phyloP scores from a whole-genome alignment of 92 coral and sea anemone genomes.

The Pocillopora grandis region DNA sequence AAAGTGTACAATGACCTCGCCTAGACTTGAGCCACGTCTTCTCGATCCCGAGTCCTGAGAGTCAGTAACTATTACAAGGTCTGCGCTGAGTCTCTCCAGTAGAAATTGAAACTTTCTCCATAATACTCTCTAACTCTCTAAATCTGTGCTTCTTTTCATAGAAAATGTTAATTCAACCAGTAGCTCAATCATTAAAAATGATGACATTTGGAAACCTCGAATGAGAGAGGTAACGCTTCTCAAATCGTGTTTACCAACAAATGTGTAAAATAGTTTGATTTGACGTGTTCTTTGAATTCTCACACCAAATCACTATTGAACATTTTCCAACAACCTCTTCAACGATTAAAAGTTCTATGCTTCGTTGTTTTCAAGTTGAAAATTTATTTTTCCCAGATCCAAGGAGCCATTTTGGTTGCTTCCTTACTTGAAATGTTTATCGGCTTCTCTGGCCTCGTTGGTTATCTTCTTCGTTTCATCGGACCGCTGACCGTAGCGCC shows the following conservation, averaged over 20 bases:
- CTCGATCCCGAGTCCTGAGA: too few species aligned
- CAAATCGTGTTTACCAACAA: too few species aligned
- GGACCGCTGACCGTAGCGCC: slow-evolving; percentile 95
- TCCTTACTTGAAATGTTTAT: slow-evolving; percentile 79
- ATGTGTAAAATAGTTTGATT: too few species aligned
- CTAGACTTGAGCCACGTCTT: too few species aligned
- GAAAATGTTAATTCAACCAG: slow-evolving; percentile 10
- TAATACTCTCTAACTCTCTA: not conserved
- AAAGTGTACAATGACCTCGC: too few species aligned
- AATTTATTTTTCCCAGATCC: slow-evolving; percentile 58
- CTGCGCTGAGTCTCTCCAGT: not conserved
- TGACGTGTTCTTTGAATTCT: too few species aligned
- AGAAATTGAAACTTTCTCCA: not conserved
- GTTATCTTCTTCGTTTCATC: slow-evolving; percentile 85
- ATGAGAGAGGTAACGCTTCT: slow-evolving; percentile 75
- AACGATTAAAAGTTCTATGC: too few species aligned
- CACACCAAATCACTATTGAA: too few species aligned
- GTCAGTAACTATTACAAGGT: not conserved
- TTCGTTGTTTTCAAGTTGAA: too few species aligned
- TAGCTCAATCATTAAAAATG: not conserved
- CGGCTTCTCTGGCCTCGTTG: slow-evolving; percentile 91
- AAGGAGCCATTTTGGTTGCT: slow-evolving; percentile 93
- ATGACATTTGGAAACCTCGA: slow-evolving; percentile 79
- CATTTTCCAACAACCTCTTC: too few species aligned
- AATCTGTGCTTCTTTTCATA: not conserved